Base-by-base conservation (phyloP, 2,797 vertebrate species). In the Hybognathus amarus region DNA sequence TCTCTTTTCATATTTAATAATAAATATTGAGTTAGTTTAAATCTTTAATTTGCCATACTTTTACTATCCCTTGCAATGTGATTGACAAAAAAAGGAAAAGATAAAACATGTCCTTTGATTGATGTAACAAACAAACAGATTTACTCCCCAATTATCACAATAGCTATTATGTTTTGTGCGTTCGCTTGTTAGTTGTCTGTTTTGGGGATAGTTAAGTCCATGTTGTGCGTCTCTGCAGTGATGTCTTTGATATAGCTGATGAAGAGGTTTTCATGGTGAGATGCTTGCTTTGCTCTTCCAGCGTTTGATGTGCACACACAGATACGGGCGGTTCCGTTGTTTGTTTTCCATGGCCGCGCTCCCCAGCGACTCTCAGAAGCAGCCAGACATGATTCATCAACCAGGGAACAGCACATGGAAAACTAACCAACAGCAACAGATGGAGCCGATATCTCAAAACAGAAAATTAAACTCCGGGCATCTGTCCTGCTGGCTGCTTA, bases 221-320 rank as follows among this genome's bases (percentile, higher is more conserved):
- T 73, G 50, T 54, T 67, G 73, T 47, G 69, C 7, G 36, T 82
- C 61, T 47, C 83, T 40, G n/a, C 80, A 33, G 75, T 68, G 64
- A 79, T 84, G 83, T 63, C 77, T 85, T 69, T 30, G 78, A 89
- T 71, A 81, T 64, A 56, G 78, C 85, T 90, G 86, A 90, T 89
- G 90, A 90, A 91, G 84, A 86, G 70, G 76, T 85, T 76, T 86
- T 67, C 45, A 24, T 80, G 81, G 59, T 38, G 61, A 30, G 50
- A 22, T 76, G 24, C 30, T 27, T 4, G 27, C 61, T 64, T 77
- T 83, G 27, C 80, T 64, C 40, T 77, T 77, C 36, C 42, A 79
- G 77, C 52, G 59, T 79, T 85, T 82, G 79, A 87, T 84, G 70
- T 82, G 85, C 71, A 59, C 68, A 80, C 47, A 47, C 38, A 17